These are phyloP conservation scores for Poeciliopsis presidionis DNA, from an alignment of 2,797 vertebrate species.

Conservation along the genomic window DNA sequence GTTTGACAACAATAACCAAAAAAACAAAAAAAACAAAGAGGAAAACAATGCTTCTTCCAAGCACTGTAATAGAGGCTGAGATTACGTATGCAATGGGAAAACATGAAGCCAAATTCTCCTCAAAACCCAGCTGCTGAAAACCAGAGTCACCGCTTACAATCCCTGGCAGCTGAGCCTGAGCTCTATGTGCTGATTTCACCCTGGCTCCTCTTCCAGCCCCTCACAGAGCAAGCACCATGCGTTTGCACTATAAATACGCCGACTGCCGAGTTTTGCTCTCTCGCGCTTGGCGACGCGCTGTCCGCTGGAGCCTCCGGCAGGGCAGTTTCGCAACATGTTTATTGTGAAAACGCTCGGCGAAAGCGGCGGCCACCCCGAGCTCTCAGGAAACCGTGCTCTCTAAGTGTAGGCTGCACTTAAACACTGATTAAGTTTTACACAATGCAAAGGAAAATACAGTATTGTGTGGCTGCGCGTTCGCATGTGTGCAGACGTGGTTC, in stretches of 20 bases:
- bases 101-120: slow-evolving; percentile 3
- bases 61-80: slow-evolving; percentile 16
- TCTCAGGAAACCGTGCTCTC: slow-evolving; percentile 44
- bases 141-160: slow-evolving; percentile 7
- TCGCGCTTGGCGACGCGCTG: slow-evolving; percentile 5
- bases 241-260: slow-evolving; percentile 61
- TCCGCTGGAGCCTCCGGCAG: slow-evolving; percentile 11
- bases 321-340: slow-evolving; percentile 40
- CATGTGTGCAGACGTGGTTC: slow-evolving; percentile 25
- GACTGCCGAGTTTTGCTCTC: slow-evolving; percentile 36
- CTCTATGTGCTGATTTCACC: slow-evolving; percentile 57
- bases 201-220: slow-evolving; percentile 39
- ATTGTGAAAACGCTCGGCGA: slow-evolving; percentile 46
- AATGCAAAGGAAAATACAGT: slow-evolving; percentile 39
- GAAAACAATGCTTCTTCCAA: neutral
- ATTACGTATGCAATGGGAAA: slow-evolving; percentile 28
- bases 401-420: slow-evolving; percentile 58
- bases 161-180: slow-evolving; percentile 47
- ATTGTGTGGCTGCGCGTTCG: slow-evolving; percentile 30
- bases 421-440: slow-evolving; percentile 55
- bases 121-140: slow-evolving; percentile 12
- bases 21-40: neutral
- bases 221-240: slow-evolving; percentile 29
- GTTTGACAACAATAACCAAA: neutral
- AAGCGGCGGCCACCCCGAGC: slow-evolving; percentile 13